Evolutionary conservation across 2,113 vertebrate species (phyloP).

Genomic region (Ovibos moschatus): DNA sequence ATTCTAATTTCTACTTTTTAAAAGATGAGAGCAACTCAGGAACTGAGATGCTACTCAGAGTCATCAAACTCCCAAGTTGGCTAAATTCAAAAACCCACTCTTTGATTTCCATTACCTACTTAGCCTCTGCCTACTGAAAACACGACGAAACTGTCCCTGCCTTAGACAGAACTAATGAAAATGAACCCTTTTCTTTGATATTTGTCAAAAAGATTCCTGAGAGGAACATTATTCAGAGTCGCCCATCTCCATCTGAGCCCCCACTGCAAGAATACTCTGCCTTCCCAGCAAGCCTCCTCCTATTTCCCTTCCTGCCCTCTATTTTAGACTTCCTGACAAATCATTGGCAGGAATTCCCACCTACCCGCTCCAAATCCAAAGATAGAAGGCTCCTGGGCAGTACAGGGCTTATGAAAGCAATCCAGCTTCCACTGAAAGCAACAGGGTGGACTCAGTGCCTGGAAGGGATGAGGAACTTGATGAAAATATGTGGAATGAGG

Average conservation of each 20-base stretch:
- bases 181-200: background rate
- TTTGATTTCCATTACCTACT: background rate
- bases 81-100: background rate
- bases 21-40: background rate
- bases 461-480: background rate
- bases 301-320: background rate
- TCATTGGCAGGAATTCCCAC: background rate
- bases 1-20: background rate
- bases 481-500: background rate
- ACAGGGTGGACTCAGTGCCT: too few relatives aligned
- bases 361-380: background rate
- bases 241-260: background rate
- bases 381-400: background rate
- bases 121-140: slow-evolving; percentile 15
- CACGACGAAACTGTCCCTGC: background rate
- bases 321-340: background rate
- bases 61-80: background rate
- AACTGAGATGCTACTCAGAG: background rate
- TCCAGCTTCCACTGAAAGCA: background rate
- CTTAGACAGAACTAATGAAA: background rate
- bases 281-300: background rate
- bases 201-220: background rate
- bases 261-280: background rate
- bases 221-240: background rate
- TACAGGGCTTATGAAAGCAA: background rate